Evolutionary conservation across 2,113 vertebrate species (phyloP), one percentile per base, ranked within the genome.

Genomic region (Pao palembangensis): DNA sequence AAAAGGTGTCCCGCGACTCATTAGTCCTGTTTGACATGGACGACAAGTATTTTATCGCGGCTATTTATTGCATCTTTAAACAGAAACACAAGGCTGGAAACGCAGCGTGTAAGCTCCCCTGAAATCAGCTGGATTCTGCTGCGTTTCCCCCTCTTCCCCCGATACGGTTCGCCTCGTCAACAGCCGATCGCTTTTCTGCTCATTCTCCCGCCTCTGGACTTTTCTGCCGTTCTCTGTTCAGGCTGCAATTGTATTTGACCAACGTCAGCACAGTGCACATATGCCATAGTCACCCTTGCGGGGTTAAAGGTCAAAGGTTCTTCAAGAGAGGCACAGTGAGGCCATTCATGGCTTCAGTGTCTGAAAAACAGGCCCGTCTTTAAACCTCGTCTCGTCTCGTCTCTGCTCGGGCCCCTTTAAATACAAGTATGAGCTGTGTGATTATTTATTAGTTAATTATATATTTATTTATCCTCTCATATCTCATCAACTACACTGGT

Each of bases 361-460:
- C 59, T 56, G 48, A 52, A 13, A 11, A 51, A 49, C 34, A 48
- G 52, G 21, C 42, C 52, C 13, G 43, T 14, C 42, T 15, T 47
- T 28, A 3, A 58, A 64, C 21, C 21, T 23, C 21, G 57, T 50
- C 67, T 25, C 58, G 46, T 20, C 59, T 63, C 2, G 7, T 13
- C 28, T 57, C 57, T 57, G 43, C 43, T 43, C 67, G 23, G 61
- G 65, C 78, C 65, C 79, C 73, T 74, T 84, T 81, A 84, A 85
- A 88, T 83, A 81, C 82, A 51, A 49, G 16, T 49, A 10, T 80
- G 65, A 65, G 38, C 23, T 82, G 68, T 64, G 47, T 58, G 55
- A 71, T 78, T 80, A 70, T 78, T 80, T 79, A 73, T 83, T 69
- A 82, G 58, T 86, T 79, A 65, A 60, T 86, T 80, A 86, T 85